Evolutionary conservation across 2,888 invertebrate genomes (phyloP).

Genomic region (Neoascia interrupta): DNA sequence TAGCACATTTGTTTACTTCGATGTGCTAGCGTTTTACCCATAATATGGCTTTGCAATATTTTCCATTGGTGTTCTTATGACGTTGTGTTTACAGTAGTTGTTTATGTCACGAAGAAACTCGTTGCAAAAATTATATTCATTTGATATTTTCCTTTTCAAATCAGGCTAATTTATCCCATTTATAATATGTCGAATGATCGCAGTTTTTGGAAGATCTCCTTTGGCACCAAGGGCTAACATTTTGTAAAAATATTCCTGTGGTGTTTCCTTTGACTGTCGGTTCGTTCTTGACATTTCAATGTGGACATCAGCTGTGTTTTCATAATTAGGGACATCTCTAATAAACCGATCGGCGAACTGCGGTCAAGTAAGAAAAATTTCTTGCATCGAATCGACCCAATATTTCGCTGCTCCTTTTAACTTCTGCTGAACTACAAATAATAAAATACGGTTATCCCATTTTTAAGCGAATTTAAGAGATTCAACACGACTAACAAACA

Average conservation of each 20-base stretch:
- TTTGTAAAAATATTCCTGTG: constrained; percentile 44
- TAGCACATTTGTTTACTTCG: not conserved
- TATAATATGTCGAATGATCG: constrained; percentile 50
- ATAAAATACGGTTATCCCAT: constrained; percentile 36
- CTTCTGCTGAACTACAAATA: constrained; percentile 47
- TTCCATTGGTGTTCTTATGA: constrained; percentile 7
- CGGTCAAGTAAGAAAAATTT: constrained; percentile 41
- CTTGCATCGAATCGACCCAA: constrained; percentile 55
- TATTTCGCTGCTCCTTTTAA: constrained; percentile 43
- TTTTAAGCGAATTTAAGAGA: constrained; percentile 34
- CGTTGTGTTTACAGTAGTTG: constrained; percentile 45
- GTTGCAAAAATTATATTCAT: constrained; percentile 27
- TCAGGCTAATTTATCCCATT: constrained; percentile 56
- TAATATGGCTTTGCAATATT: not conserved
- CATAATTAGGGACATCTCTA: constrained; percentile 46
- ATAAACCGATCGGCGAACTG: constrained; percentile 34
- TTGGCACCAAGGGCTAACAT: constrained; percentile 49
- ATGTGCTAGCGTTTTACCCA: not conserved
- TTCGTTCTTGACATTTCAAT: constrained; percentile 36
- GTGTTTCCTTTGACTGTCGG: constrained; percentile 14
- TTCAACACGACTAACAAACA: constrained; percentile 36
- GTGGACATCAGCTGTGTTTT: constrained; percentile 52
- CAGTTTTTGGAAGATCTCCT: constrained; percentile 37
- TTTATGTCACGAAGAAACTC: constrained; percentile 43
- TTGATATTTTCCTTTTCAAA: constrained; percentile 49